These are phyloP conservation scores for Caenorhabditis auriculariae DNA, from an alignment of 2,888 invertebrate genomes.

Conservation along the genomic window DNA sequence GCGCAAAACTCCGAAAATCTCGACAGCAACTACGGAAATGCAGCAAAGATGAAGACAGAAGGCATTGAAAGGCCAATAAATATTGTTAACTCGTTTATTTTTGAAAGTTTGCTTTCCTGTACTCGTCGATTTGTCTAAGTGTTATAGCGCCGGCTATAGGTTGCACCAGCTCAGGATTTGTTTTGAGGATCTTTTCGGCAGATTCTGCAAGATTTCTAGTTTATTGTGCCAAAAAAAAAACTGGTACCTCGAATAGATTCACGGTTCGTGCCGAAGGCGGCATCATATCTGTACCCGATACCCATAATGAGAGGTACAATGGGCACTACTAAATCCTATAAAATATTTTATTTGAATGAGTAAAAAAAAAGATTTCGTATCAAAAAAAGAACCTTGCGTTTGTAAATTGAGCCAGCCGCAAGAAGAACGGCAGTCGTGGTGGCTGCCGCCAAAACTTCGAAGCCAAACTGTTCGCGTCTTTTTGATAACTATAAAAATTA, in stretches of 20 bases:
- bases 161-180: too few species aligned
- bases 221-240: background rate
- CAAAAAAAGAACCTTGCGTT: constrained; percentile 24
- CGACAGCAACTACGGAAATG: constrained; percentile 26
- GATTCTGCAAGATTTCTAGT: background rate
- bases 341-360: background rate
- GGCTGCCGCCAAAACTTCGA: constrained; percentile 42
- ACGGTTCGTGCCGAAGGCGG: constrained; percentile 31
- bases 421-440: constrained; percentile 36
- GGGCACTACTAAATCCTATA: constrained; percentile 43
- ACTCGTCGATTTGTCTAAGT: constrained; percentile 27
- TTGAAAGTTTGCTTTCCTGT: constrained; percentile 8
- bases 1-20: constrained; percentile 14
- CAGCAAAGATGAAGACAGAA: constrained; percentile 19
- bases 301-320: constrained; percentile 50
- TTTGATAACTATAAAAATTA: constrained; percentile 25
- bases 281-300: constrained; percentile 45
- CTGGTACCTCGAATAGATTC: constrained; percentile 19
- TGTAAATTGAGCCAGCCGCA: constrained; percentile 32
- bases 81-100: too few species aligned
- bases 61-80: too few species aligned
- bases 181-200: too few species aligned
- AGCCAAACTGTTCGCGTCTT: constrained; percentile 31
- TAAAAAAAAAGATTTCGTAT: background rate
- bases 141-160: constrained; percentile 29